A percentile compares a stretch with the other conserved stretches of the same genome.
These are phyloP conservation scores for Bufo gargarizans DNA, from an alignment of 2,113 vertebrate species.

Conservation along the genomic window DNA sequence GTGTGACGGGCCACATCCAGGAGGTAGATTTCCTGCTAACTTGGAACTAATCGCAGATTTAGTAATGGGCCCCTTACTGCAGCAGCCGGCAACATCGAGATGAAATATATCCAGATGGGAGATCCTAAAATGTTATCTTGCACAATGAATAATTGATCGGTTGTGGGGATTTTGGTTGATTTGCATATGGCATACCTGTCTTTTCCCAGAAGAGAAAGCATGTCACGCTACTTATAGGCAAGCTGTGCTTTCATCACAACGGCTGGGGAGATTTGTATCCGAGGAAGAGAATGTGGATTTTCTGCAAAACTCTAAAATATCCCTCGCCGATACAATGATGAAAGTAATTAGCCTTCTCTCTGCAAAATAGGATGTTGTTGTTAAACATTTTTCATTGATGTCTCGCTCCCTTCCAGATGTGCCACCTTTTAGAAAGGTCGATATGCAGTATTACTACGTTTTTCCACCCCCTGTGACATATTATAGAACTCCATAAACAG, in stretches of 20 bases:
- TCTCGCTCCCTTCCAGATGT: not conserved
- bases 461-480: not conserved
- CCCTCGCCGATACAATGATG: not conserved
- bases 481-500: not conserved
- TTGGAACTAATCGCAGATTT: constrained; percentile 33
- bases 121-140: constrained; percentile 29
- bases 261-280: not conserved
- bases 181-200: constrained; percentile 38
- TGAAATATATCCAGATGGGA: constrained; percentile 30
- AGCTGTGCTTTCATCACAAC: constrained; percentile 27
- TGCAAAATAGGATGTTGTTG: not conserved
- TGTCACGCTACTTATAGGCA: constrained; percentile 20
- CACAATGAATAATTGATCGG: constrained; percentile 41
- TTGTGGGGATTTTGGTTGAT: constrained; percentile 4
- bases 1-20: constrained; percentile 14
- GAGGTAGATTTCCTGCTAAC: constrained; percentile 10
- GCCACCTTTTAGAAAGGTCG: not conserved
- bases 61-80: not conserved
- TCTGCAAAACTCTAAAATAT: not conserved
- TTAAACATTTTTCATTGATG: not conserved
- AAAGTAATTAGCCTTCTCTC: not conserved
- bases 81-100: not conserved
- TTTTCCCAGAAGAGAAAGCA: constrained; percentile 12
- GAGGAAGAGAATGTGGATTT: not conserved
- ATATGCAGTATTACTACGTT: not conserved